Base-by-base conservation (phyloP, 53 echinoderm and acorn worm genomes). In the Henricia sp. region DNA sequence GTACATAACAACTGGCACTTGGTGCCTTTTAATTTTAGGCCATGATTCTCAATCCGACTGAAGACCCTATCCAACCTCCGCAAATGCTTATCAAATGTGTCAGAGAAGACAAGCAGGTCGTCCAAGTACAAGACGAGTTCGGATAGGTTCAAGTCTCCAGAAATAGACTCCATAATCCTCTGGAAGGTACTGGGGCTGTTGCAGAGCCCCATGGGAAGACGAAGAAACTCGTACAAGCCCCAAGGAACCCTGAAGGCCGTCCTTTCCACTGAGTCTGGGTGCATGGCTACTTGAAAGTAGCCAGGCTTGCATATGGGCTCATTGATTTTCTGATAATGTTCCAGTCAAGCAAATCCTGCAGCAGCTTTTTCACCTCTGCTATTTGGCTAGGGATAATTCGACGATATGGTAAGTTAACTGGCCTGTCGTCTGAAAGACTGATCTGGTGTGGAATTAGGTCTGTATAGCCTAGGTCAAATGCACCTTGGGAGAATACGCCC, bases 171-270 rank as follows among this genome's bases (percentile, higher is more conserved):
- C 75, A 74, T 74, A 19, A 74, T 10, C 56, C 75, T 52, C 26
- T 74, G 75, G 33, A n/a, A n/a, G n/a, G n/a, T n/a, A n/a, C n/a
- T n/a, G n/a, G n/a, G n/a, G n/a, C n/a, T n/a, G n/a, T n/a, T n/a
- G n/a, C n/a, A n/a, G n/a, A n/a, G n/a, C n/a, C n/a, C n/a, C n/a
- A n/a, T n/a, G n/a, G n/a, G n/a, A 54, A 74, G 35, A 33, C 77
- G 52, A 21, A 76, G 34, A 14, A 29, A 76, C 38, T 55, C 58
- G 58, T 56, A 76, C 23, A 76, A 36, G 16, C 77, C 77, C 77
- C 77, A 57, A 32, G 58, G 77, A 8, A 56, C 57, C 57, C 54
- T 23, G 36, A 76, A 76, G 35, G 77, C 58, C 25, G 74, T 74
- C 35, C 35, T 53, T 4, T 24, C 50, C 16, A 46, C 17, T 9